These are phyloP conservation scores for Chrysocyon brachyurus DNA, from an alignment of 2,797 vertebrate genomes.

Conservation along the genomic window DNA sequence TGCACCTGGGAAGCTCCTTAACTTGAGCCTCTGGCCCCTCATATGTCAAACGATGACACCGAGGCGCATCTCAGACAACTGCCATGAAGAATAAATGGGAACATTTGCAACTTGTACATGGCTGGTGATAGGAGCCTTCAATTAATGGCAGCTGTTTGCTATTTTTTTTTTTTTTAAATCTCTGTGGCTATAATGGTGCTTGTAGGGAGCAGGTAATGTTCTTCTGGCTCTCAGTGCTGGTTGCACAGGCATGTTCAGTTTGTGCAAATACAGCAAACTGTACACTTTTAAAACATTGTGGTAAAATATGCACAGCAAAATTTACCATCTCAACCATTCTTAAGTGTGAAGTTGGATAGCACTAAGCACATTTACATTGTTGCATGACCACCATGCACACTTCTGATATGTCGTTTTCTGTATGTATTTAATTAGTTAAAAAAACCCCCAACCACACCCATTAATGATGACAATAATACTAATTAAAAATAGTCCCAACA, in stretches of 20 bases:
- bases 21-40: neutral
- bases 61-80: neutral
- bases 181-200: neutral
- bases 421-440: neutral
- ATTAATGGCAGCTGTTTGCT: conserved; percentile 42
- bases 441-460: neutral
- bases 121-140: neutral
- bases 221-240: neutral
- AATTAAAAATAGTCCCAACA: neutral
- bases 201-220: neutral
- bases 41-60: neutral
- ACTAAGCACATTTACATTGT: neutral
- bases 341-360: neutral
- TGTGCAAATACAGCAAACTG: neutral
- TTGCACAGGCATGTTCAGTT: neutral
- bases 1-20: neutral
- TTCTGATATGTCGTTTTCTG: neutral
- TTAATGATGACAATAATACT: neutral
- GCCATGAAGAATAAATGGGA: neutral
- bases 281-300: neutral
- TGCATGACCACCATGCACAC: rapidly evolving
- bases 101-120: neutral
- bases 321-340: neutral
- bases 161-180: neutral
- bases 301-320: neutral